Evolutionary conservation across 2,888 invertebrate genomes (phyloP).

Genomic region (Epirrita christyi): DNA sequence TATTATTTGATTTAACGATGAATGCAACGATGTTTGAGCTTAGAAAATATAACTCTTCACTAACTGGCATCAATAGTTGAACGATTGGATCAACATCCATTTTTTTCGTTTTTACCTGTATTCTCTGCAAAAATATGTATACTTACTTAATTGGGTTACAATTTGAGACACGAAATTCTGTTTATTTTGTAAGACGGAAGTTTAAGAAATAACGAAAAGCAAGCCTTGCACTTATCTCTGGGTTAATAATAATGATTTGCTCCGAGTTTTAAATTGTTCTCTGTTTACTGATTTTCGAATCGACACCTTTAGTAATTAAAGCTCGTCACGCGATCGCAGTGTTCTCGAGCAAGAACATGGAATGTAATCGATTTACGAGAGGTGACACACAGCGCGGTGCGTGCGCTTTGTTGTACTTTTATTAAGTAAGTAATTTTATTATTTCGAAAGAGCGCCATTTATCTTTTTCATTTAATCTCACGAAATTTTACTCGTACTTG

Average conservation of each 20-base stretch:
- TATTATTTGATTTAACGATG: no score
- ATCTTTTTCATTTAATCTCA: background rate
- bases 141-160: slow-evolving; percentile 9
- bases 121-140: no score
- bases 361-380: slow-evolving; percentile 74
- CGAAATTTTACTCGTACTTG: background rate
- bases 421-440: no score
- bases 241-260: slow-evolving; percentile 74
- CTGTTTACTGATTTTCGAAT: slow-evolving; percentile 75
- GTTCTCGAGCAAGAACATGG: slow-evolving; percentile 63
- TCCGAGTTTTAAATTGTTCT: slow-evolving; percentile 64
- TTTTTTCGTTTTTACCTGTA: no score
- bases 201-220: slow-evolving; percentile 42
- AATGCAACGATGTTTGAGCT: no score
- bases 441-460: no score
- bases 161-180: slow-evolving; percentile 21
- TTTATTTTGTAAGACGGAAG: slow-evolving; percentile 37
- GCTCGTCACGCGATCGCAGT: slow-evolving; percentile 74
- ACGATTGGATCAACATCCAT: background rate
- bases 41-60: no score
- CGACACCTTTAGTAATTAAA: slow-evolving; percentile 81
- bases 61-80: no score
- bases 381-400: slow-evolving; percentile 18
- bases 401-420: background rate
- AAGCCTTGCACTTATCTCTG: slow-evolving; percentile 57